Evolutionary conservation across 2,797 vertebrate genomes (phyloP).

Genomic region (Parauchenoglanis punctatus): DNA sequence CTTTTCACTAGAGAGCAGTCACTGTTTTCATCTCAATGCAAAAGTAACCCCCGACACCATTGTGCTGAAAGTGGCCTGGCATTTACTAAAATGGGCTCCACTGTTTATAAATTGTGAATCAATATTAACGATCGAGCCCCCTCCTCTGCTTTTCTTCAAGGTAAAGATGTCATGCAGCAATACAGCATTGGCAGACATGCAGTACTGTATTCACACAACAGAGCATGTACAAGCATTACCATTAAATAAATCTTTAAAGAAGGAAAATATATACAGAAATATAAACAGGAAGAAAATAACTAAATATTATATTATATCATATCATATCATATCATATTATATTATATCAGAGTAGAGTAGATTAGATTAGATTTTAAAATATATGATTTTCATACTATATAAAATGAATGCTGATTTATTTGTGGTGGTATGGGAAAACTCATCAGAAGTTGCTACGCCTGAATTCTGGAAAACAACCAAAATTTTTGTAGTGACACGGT

Average conservation of each 20-base stretch:
- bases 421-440: not conserved
- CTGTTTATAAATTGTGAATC: conserved; percentile 71
- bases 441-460: not conserved
- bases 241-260: not conserved
- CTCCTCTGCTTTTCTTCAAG: conserved; percentile 18
- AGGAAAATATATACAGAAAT: not conserved
- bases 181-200: not conserved
- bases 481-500: not conserved
- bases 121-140: conserved; percentile 62
- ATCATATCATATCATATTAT: not conserved
- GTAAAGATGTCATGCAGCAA: conserved; percentile 33
- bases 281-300: not conserved
- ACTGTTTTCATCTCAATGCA: conserved; percentile 49
- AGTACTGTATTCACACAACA: not conserved
- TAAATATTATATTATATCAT: not conserved
- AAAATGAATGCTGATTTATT: not conserved
- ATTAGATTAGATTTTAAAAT: not conserved
- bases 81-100: conserved; percentile 66
- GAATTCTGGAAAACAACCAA: not conserved
- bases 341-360: too few species aligned
- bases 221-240: not conserved
- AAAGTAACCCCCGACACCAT: conserved; percentile 56
- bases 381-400: not conserved
- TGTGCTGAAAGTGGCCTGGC: conserved; percentile 60
- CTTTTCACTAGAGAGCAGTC: conserved; percentile 59